Evolutionary conservation across 1,140 invertebrate genomes (phyloP).

Genomic region (Pteromalus puparum): DNA sequence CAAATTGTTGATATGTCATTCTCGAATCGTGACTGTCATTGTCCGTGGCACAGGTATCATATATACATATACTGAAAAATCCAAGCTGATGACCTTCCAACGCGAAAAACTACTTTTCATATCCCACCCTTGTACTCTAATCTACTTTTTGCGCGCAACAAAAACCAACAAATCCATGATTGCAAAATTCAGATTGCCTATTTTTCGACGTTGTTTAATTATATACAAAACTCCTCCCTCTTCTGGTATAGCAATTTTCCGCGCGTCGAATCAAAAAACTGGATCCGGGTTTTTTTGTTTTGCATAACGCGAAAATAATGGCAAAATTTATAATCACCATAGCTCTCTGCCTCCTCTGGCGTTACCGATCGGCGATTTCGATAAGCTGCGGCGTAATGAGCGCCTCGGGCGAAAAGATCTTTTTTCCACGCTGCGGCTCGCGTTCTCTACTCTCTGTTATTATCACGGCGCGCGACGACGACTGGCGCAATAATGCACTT

Average conservation of each 20-base stretch:
- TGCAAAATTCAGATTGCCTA: too few relatives aligned
- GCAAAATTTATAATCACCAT: not conserved
- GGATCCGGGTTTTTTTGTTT: not conserved
- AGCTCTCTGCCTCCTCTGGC: not conserved
- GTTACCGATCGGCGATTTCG: not conserved
- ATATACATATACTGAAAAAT: not conserved
- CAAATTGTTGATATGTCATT: conserved; percentile 26
- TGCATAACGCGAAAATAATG: not conserved
- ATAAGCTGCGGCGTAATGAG: conserved; percentile 31
- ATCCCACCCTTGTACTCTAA: too few relatives aligned
- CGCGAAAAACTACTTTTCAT: too few relatives aligned
- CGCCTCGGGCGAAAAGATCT: conserved; percentile 19
- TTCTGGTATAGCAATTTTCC: too few relatives aligned
- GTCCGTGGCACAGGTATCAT: not conserved
- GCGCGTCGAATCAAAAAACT: not conserved
- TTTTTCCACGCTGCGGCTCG: not conserved
- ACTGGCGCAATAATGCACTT: conserved; percentile 10
- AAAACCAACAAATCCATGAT: too few relatives aligned
- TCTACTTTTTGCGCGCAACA: too few relatives aligned
- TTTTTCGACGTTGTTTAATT: too few relatives aligned
- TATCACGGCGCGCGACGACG: not conserved
- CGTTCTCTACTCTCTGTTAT: not conserved
- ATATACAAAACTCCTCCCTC: too few relatives aligned
- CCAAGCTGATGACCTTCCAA: not conserved
- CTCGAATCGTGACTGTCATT: conserved; percentile 13